Percentiles rank a stretch among this genome's conserved stretches.
These are phyloP conservation scores for Chloroceryle inda DNA, from an alignment of 2,797 vertebrate genomes.

Conservation along the genomic window DNA sequence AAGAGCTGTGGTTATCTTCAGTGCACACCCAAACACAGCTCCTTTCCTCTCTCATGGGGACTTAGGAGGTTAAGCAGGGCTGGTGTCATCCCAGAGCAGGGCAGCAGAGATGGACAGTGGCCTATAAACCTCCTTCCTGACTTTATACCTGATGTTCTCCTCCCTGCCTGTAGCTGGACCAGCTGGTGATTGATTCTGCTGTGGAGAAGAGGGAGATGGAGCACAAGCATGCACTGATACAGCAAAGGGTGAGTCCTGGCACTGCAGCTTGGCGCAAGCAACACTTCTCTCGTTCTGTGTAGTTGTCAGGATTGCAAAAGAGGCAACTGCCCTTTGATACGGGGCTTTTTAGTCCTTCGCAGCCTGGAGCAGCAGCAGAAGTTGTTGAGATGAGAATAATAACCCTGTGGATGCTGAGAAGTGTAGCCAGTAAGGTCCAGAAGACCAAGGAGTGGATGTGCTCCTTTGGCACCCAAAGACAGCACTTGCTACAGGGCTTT, in stretches of 20 bases:
- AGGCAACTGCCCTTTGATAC: background rate
- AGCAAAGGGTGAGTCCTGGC: conserved; percentile 89
- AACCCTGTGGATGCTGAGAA: background rate
- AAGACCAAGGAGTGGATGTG: background rate
- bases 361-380: background rate
- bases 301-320: background rate
- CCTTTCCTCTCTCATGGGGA: background rate
- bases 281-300: background rate
- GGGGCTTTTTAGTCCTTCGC: background rate
- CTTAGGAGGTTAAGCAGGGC: fast-evolving
- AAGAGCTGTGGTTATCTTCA: background rate
- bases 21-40: background rate
- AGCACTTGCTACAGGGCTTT: background rate
- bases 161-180: conserved; percentile 87
- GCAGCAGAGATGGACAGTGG: background rate
- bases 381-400: background rate
- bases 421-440: background rate
- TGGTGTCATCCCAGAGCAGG: background rate
- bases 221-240: conserved; percentile 94
- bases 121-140: background rate
- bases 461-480: background rate
- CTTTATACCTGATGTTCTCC: background rate
- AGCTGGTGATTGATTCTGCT: conserved; percentile 96
- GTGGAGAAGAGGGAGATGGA: conserved; percentile 99
- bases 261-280: background rate